Evolutionary conservation across 2,797 vertebrate species (phyloP).

Genomic region (Chanos chanos): DNA sequence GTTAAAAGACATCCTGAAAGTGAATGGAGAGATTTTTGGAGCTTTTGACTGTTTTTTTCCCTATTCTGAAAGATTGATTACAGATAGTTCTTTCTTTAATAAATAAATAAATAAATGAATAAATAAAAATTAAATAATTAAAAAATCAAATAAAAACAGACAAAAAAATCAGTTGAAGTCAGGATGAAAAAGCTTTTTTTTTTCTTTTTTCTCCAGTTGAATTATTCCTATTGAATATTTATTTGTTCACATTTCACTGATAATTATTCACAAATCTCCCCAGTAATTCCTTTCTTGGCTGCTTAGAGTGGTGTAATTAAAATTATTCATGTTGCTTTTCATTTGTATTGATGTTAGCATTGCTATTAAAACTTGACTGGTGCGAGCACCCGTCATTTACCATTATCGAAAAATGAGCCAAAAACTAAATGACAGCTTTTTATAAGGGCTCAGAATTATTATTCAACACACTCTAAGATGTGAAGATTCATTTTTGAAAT

Average conservation of each 20-base stretch:
- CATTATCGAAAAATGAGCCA: too few species aligned
- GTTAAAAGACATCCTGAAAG: slow-evolving; percentile 32
- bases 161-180: not conserved
- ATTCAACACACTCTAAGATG: too few species aligned
- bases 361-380: too few species aligned
- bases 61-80: too few species aligned
- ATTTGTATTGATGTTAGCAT: too few species aligned
- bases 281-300: too few species aligned
- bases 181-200: not conserved
- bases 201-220: not conserved
- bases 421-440: too few species aligned
- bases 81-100: not conserved
- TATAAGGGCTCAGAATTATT: too few species aligned
- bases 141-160: not conserved
- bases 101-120: not conserved
- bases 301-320: too few species aligned
- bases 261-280: slow-evolving; percentile 23
- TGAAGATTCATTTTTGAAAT: too few species aligned
- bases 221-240: not conserved
- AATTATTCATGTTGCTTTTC: too few species aligned
- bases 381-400: too few species aligned
- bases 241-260: not conserved
- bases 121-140: not conserved
- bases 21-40: slow-evolving; percentile 18
- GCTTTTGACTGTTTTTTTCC: not conserved